A percentile compares a stretch with the other conserved stretches of the same genome.
phyloP scores from a whole-genome alignment of 2,888 invertebrate species.

The Microlaimidae sp. region DNA sequence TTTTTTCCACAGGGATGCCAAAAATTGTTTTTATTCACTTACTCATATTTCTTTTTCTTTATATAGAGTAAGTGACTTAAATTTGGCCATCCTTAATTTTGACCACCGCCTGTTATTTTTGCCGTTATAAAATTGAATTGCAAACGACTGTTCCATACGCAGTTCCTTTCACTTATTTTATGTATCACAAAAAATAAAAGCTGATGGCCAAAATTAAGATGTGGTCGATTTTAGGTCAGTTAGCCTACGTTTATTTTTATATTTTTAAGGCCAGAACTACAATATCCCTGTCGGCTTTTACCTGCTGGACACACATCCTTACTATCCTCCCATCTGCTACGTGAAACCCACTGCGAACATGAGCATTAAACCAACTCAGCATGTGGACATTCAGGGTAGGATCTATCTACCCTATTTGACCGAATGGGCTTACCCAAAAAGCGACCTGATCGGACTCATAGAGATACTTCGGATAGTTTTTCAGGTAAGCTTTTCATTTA shows the following conservation, averaged over 20 bases:
- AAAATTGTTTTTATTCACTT: too few relatives aligned
- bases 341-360: slow-evolving; percentile 86
- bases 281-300: slow-evolving; percentile 92
- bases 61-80: too few relatives aligned
- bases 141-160: background rate
- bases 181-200: too few relatives aligned
- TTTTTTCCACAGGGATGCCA: too few relatives aligned
- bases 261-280: slow-evolving; percentile 58
- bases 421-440: slow-evolving; percentile 61
- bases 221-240: slow-evolving; percentile 7
- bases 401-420: slow-evolving; percentile 88
- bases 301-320: slow-evolving; percentile 90
- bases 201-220: too few relatives aligned
- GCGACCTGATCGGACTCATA: slow-evolving; percentile 69
- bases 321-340: slow-evolving; percentile 69
- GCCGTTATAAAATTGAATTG: too few relatives aligned
- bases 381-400: slow-evolving; percentile 84
- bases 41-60: too few relatives aligned
- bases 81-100: too few relatives aligned
- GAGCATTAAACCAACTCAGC: slow-evolving; percentile 75
- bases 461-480: slow-evolving; percentile 77
- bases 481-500: too few relatives aligned
- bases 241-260: slow-evolving; percentile 41
- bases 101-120: too few relatives aligned
- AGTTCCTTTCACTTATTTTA: background rate